Conservation (phyloP, 2,797 vertebrate genomes). For the Lutra lutra region DNA sequence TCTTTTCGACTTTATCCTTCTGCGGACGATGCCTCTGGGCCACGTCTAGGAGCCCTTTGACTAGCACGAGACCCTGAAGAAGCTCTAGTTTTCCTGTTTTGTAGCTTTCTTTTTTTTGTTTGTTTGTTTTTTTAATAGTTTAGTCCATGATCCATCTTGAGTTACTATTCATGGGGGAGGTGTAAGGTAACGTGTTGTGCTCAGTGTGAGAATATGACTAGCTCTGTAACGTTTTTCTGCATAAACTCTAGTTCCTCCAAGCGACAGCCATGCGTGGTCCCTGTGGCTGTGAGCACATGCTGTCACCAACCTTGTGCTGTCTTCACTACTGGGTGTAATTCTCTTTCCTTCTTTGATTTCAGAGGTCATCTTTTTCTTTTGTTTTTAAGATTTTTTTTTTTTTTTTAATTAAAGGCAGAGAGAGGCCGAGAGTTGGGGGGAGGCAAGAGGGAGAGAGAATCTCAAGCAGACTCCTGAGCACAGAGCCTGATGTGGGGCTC, state of each 20-base stretch:
- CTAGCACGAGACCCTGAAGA: background rate
- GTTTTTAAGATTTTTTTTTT: background rate
- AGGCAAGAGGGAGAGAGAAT: background rate
- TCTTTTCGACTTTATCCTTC: background rate
- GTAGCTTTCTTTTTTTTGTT: background rate
- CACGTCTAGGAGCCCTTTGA: background rate
- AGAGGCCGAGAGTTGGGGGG: background rate
- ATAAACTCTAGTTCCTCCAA: background rate
- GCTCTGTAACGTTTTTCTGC: background rate
- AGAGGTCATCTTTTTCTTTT: background rate
- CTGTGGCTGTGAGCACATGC: rapidly evolving
- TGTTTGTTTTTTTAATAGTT: background rate
- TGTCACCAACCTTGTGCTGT: rapidly evolving
- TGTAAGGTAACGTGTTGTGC: background rate
- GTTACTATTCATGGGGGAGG: background rate
- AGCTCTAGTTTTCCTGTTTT: background rate
- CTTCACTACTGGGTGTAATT: too few species aligned
- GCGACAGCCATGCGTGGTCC: rapidly evolving
- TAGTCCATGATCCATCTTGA: background rate
- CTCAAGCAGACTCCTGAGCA: background rate
- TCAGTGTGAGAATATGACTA: background rate
- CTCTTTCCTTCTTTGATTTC: background rate
- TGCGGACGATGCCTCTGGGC: background rate
- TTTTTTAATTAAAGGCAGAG: background rate
- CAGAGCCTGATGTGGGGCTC: background rate